Conservation (phyloP, 2,797 vertebrate genomes). For the Coendou prehensilis region DNA sequence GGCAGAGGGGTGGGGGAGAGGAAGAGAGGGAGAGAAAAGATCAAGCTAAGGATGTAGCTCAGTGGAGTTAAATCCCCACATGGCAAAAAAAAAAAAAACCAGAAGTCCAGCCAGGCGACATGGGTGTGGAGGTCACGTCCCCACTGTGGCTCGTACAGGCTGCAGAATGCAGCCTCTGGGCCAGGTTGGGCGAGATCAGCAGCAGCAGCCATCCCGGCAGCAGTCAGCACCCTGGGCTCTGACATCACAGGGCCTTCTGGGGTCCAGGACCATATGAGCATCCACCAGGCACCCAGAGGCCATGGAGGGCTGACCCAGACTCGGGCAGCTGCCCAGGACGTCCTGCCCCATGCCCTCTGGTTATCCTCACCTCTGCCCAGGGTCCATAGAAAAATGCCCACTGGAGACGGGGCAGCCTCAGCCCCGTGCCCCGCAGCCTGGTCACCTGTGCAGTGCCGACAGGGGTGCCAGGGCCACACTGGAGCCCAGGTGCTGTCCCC, state of each 20-base stretch:
- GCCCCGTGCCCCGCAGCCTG: neutral
- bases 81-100: neutral
- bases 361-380: neutral
- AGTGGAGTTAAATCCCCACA: neutral
- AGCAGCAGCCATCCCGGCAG: neutral
- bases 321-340: neutral
- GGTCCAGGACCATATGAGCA: neutral
- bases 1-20: neutral
- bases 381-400: neutral
- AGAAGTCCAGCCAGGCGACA: neutral
- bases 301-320: no score
- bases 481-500: neutral
- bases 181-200: rapidly evolving
- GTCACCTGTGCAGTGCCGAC: neutral
- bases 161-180: neutral
- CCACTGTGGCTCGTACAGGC: neutral
- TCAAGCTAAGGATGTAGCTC: neutral
- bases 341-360: neutral
- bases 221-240: neutral
- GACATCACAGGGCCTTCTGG: neutral
- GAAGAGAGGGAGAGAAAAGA: no score
- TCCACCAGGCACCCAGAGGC: neutral
- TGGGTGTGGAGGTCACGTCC: neutral
- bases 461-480: neutral
- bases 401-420: neutral